phyloP scores from a whole-genome alignment of 2,797 vertebrate species.

The Galaxias olidus region DNA sequence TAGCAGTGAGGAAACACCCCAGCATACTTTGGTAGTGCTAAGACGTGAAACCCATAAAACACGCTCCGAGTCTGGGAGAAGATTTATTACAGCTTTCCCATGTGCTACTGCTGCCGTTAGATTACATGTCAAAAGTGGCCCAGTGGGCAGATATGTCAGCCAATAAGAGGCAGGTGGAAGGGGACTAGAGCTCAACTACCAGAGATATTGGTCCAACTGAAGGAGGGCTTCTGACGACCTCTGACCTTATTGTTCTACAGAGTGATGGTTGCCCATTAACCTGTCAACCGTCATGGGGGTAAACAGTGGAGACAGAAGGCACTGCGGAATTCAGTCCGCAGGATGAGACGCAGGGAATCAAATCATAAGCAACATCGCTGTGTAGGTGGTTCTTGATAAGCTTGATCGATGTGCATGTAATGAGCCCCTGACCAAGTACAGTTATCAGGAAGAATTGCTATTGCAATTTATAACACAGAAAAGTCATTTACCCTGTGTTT shows the following conservation, averaged over 20 bases:
- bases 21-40: conserved; percentile 49
- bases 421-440: conserved; percentile 18
- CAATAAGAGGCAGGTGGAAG: conserved; percentile 48
- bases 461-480: conserved; percentile 32
- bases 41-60: conserved; percentile 61
- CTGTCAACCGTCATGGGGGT: conserved; percentile 61
- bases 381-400: conserved; percentile 26
- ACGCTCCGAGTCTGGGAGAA: conserved; percentile 40
- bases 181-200: conserved; percentile 33
- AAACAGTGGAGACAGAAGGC: conserved; percentile 56
- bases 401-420: conserved; percentile 14
- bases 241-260: conserved; percentile 67
- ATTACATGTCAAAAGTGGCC: conserved; percentile 72
- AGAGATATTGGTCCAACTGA: conserved; percentile 48
- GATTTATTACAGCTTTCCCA: conserved; percentile 56
- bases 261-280: conserved; percentile 69
- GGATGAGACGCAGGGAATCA: conserved; percentile 39
- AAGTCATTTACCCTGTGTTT: background rate
- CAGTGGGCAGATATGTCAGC: conserved; percentile 68
- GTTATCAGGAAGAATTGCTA: conserved; percentile 35
- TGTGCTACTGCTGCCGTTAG: conserved; percentile 53
- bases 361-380: conserved; percentile 28
- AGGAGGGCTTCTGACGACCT: conserved; percentile 48
- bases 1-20: conserved; percentile 46
- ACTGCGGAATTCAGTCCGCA: conserved; percentile 47